Evolutionary conservation across 2,797 vertebrate species (phyloP).

Genomic region (Esox lucius): DNA sequence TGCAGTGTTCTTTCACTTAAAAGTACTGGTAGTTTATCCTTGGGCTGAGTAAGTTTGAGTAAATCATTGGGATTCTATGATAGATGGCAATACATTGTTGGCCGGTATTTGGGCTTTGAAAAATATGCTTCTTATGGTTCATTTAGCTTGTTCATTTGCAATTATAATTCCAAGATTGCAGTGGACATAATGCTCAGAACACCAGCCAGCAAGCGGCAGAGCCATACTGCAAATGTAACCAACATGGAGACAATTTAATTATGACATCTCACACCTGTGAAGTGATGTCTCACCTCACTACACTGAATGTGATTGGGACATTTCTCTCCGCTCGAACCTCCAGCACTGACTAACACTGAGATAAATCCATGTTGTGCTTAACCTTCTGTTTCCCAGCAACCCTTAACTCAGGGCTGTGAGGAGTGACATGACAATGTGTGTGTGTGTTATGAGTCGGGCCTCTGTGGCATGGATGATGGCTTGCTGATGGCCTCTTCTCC

Average conservation of each 20-base stretch:
- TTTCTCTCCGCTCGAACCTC: conserved; percentile 25
- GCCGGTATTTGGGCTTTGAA: not conserved
- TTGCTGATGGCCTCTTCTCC: conserved; percentile 10
- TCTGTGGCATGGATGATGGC: conserved; percentile 22
- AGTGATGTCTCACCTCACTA: conserved; percentile 3
- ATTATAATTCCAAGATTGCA: not conserved
- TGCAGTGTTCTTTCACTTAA: not conserved
- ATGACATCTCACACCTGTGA: conserved; percentile 12
- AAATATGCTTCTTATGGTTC: not conserved
- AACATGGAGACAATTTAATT: not conserved
- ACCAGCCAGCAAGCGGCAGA: not conserved
- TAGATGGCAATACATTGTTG: not conserved
- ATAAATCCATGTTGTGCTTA: conserved; percentile 28
- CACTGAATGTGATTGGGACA: conserved; percentile 21
- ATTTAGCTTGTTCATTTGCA: not conserved
- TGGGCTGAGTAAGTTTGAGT: not conserved
- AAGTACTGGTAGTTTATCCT: not conserved
- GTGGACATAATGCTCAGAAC: not conserved
- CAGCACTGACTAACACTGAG: conserved; percentile 31
- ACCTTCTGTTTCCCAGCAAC: conserved; percentile 61
- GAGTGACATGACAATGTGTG: conserved; percentile 15
- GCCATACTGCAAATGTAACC: not conserved
- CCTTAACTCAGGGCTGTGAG: conserved; percentile 39
- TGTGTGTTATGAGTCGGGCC: conserved; percentile 4
- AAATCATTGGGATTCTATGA: not conserved